Conservation (phyloP, 2,797 vertebrate genomes). For the Chanos chanos region DNA sequence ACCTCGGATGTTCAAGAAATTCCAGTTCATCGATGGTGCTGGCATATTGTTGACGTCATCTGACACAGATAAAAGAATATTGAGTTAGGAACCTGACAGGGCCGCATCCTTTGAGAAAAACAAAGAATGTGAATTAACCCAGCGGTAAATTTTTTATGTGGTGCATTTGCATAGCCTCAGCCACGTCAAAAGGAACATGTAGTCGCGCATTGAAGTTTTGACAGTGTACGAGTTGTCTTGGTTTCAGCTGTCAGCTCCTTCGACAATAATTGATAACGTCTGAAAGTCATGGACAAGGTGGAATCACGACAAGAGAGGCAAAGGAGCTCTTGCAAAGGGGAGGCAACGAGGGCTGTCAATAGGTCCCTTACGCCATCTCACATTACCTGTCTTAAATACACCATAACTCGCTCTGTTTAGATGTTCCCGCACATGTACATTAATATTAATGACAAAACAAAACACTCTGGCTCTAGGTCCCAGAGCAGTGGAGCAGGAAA, state of each 20-base stretch:
- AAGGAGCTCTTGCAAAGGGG: too few relatives aligned
- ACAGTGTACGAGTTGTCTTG: constrained; percentile 11
- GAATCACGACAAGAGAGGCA: constrained; percentile 21
- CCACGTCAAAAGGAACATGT: constrained; percentile 11
- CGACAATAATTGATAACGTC: constrained; percentile 44
- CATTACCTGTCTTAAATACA: constrained; percentile 40
- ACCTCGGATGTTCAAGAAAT: too few relatives aligned
- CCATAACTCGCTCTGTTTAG: constrained; percentile 32
- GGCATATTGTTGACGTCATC: too few relatives aligned
- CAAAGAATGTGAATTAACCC: constrained; percentile 7
- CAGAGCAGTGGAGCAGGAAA: constrained; percentile 19
- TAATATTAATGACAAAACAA: constrained; percentile 47
- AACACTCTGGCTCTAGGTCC: constrained; percentile 28
- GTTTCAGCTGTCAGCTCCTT: constrained; percentile 27
- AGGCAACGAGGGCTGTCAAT: constrained; percentile 43
- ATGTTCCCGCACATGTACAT: constrained; percentile 40
- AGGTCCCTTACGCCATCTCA: constrained; percentile 21
- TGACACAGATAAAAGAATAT: too few relatives aligned
- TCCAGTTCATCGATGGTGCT: too few relatives aligned
- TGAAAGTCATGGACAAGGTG: constrained; percentile 38
- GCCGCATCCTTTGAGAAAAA: not conserved
- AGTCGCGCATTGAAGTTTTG: constrained; percentile 7
- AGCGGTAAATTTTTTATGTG: not conserved
- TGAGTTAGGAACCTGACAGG: not conserved
- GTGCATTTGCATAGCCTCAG: constrained; percentile 11